Conservation (phyloP, 2,797 vertebrate species). For the Etheostoma nigrum region DNA sequence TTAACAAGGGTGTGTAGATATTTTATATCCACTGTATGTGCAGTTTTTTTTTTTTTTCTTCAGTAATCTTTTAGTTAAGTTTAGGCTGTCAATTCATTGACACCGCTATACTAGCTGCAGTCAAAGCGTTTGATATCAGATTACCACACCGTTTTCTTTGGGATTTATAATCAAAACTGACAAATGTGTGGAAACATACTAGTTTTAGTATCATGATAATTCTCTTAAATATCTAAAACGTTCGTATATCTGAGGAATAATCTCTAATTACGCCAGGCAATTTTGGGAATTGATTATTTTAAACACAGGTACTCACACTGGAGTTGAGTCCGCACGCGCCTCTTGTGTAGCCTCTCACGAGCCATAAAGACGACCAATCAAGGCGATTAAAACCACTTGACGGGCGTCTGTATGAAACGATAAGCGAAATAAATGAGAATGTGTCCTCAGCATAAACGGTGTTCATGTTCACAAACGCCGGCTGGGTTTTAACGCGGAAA, state of each 20-base stretch:
- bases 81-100: background rate
- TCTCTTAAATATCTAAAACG: background rate
- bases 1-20: too few species aligned
- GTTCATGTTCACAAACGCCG: conserved; percentile 10
- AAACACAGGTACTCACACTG: conserved; percentile 58
- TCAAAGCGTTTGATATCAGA: background rate
- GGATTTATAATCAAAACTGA: background rate
- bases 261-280: background rate
- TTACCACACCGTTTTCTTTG: background rate
- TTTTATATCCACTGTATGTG: too few species aligned
- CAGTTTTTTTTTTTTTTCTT: background rate
- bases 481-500: conserved; percentile 8
- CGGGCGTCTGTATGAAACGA: conserved; percentile 7
- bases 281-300: background rate
- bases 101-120: background rate
- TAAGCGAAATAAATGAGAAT: background rate
- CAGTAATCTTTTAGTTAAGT: background rate
- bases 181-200: background rate
- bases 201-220: background rate
- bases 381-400: background rate
- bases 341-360: conserved; percentile 10
- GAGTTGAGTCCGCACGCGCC: conserved; percentile 35
- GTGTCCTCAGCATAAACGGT: background rate
- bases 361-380: conserved; percentile 1
- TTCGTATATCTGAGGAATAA: background rate